Percentiles rank a stretch among this genome's conserved stretches.
phyloP scores from a whole-genome alignment of 2,797 vertebrate species.

The Pseudotriccus pelzelni region DNA sequence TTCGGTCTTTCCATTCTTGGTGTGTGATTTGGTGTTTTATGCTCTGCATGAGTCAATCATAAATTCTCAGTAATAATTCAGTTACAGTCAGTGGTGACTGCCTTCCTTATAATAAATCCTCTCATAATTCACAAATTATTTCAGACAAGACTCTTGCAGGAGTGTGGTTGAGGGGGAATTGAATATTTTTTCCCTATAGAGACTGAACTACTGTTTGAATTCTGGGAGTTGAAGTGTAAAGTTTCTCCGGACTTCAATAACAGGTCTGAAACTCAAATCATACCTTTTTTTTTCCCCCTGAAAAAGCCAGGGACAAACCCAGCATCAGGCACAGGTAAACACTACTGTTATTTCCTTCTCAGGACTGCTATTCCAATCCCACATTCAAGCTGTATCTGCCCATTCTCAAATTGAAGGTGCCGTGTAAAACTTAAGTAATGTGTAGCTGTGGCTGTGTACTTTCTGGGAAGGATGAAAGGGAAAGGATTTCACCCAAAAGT shows the following conservation, averaged over 20 bases:
- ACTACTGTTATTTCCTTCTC: background rate
- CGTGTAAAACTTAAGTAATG: background rate
- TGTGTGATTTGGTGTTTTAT: background rate
- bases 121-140: background rate
- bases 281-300: background rate
- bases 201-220: background rate
- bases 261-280: background rate
- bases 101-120: background rate
- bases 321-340: background rate
- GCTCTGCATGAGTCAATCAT: background rate
- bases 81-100: background rate
- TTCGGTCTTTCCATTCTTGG: background rate
- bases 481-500: background rate
- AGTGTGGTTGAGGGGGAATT: fast-evolving
- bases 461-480: background rate
- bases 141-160: background rate
- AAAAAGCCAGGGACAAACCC: background rate
- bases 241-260: background rate
- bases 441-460: background rate
- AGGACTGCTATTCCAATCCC: background rate
- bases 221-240: background rate
- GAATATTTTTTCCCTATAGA: fast-evolving
- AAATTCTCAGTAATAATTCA: background rate
- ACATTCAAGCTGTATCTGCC: background rate
- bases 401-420: background rate